phyloP scores from a whole-genome alignment of 1,140 invertebrate genomes.

The Drosophila orosa region DNA sequence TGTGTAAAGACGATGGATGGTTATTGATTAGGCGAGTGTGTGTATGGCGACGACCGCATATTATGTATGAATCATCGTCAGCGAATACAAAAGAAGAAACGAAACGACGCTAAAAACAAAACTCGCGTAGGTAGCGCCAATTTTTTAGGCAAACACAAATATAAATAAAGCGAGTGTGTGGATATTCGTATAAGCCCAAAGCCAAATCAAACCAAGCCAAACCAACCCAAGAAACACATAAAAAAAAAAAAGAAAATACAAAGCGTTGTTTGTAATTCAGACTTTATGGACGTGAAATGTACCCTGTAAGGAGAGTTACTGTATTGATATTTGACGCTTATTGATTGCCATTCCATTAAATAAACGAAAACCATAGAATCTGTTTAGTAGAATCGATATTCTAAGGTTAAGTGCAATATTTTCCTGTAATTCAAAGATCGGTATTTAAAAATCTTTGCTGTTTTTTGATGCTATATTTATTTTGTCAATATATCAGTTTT shows the following conservation, averaged over 20 bases:
- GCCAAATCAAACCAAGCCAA: conserved; percentile 38
- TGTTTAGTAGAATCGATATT: not conserved
- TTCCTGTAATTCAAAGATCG: not conserved
- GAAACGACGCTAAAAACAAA: conserved; percentile 71
- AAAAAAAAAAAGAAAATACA: not conserved
- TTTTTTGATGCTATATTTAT: not conserved
- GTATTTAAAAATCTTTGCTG: not conserved
- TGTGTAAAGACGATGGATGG: conserved; percentile 79
- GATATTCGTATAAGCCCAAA: conserved; percentile 18
- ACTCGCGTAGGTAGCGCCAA: conserved; percentile 74
- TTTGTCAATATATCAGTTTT: not conserved
- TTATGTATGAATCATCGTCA: conserved; percentile 67
- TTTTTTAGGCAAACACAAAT: conserved; percentile 72
- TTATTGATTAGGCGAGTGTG: conserved; percentile 69
- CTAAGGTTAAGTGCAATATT: not conserved
- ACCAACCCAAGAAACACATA: conserved; percentile 2
- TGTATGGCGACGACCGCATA: not conserved
- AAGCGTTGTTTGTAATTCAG: not conserved
- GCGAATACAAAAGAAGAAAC: conserved; percentile 43
- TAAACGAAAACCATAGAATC: not conserved
- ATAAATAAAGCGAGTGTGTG: conserved; percentile 8
- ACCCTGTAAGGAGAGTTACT: not conserved
- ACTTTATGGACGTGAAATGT: not conserved
- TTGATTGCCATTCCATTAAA: not conserved
- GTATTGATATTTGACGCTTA: not conserved